Base-by-base conservation (phyloP, 2,113 vertebrate species). In the Grammomys surdaster region DNA sequence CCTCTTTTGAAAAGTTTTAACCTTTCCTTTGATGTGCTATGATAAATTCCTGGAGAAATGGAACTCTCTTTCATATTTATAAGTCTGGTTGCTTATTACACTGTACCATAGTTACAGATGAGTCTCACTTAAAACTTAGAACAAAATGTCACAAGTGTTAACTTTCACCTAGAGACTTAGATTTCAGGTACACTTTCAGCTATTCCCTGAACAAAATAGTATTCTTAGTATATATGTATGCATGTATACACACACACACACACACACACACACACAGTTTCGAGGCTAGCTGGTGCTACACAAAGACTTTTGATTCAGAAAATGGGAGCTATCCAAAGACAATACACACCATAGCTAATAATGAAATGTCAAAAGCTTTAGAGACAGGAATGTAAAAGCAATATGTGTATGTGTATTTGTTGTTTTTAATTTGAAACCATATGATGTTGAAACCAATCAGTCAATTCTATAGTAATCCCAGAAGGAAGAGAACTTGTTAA, bases 181-280 rank as follows among this genome's bases (percentile, higher is more conserved):
- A 93, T 73, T 96, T 95, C 84, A 93, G 65, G 90, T 73, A 48
- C 95, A 92, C 69, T 92, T 86, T 93, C 56, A 93, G n/a, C 40
- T 89, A 12, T 90, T 96, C 89, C 33, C 76, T 84, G 86, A 77
- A 95, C 54, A 92, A 95, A 96, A 94, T 89, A 58, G 36, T 92
- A 86, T 60, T 69, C 10, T 81, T 40, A 40, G 6, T 31, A 28
- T 56, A 33, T 56, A 9, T 56, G 19, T n/a, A 33, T 56, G 9
- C 13, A 5, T 56, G 13, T 26, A 12, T 4, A 1, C 14, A 33
- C 69, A 72, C 69, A 70, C 31, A 69, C 67, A 70, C 33, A 70
- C 36, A 72, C 70, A 40, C n/a, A 40, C 19, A 69, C 31, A 69
- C 28, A 69, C 31, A 69, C 12, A 12, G 31, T 16, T 69, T 40